Percentiles rank a stretch among this genome's conserved stretches.
Conservation (phyloP, 2,797 vertebrate genomes). For the Huso huso region DNA sequence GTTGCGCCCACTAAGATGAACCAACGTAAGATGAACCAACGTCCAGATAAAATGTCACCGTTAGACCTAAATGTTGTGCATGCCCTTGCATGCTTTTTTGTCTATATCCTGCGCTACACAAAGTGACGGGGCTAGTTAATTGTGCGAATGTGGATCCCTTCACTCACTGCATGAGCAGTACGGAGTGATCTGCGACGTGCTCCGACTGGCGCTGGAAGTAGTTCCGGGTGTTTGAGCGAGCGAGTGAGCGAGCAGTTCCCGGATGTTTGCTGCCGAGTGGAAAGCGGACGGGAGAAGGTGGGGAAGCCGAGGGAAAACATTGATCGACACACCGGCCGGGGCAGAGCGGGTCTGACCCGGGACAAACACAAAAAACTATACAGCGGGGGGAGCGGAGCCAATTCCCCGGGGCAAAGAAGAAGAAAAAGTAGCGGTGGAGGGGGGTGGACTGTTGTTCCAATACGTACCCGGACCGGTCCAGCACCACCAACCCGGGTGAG, state of each 20-base stretch:
- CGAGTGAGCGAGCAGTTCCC: constrained; percentile 54
- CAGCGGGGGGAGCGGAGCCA: constrained; percentile 44
- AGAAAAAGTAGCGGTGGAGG: constrained; percentile 40
- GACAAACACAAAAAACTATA: constrained; percentile 40
- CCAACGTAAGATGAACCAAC: too few relatives aligned
- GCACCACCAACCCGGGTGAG: constrained; percentile 57
- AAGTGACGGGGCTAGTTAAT: constrained; percentile 27
- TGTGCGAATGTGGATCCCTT: constrained; percentile 22
- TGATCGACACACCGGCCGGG: constrained; percentile 59
- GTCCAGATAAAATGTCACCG: too few relatives aligned
- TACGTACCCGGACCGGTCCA: constrained; percentile 56
- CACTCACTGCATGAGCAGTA: constrained; percentile 39
- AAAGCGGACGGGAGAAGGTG: constrained; percentile 66
- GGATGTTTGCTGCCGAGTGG: constrained; percentile 67
- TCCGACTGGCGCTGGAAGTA: constrained; percentile 58
- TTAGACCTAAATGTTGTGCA: too few relatives aligned
- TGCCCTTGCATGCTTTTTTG: too few relatives aligned
- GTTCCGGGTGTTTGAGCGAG: constrained; percentile 56
- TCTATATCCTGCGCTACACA: not conserved
- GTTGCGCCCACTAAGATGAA: too few relatives aligned
- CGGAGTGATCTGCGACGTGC: constrained; percentile 54
- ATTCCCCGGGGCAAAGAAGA: constrained; percentile 42
- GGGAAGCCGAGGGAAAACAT: constrained; percentile 53
- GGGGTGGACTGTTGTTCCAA: constrained; percentile 47
- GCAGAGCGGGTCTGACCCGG: constrained; percentile 41